These are phyloP conservation scores for Drosophila paranaensis DNA, from an alignment of 2,888 invertebrate species.

Conservation along the genomic window DNA sequence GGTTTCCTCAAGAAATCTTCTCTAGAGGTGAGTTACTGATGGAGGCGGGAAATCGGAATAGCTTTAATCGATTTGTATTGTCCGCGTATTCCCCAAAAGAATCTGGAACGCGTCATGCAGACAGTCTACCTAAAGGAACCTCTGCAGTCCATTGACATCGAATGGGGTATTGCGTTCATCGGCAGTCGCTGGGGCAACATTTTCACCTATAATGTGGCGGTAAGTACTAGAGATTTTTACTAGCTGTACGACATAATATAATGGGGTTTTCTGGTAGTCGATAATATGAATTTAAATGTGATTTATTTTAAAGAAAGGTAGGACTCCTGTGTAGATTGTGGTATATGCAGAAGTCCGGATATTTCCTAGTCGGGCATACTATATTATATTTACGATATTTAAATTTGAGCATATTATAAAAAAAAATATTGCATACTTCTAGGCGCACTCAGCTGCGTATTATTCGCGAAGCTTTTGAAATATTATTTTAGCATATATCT, in stretches of 20 bases:
- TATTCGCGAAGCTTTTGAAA: not conserved
- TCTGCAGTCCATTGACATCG: conserved; percentile 90
- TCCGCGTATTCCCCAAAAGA: conserved; percentile 56
- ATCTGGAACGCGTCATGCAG: conserved; percentile 79
- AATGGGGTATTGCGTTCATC: conserved; percentile 90
- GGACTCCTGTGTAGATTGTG: too few species aligned
- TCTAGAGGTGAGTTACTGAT: conserved; percentile 72
- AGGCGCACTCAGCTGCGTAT: too few species aligned
- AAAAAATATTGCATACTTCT: not conserved
- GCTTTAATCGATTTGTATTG: not conserved
- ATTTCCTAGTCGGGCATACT: not conserved
- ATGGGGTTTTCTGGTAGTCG: not conserved
- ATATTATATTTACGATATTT: too few species aligned
- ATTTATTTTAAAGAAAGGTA: too few species aligned
- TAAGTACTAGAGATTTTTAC: conserved; percentile 77
- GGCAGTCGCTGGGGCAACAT: conserved; percentile 91
- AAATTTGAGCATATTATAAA: not conserved
- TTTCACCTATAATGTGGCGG: conserved; percentile 89
- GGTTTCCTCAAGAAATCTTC: conserved; percentile 83
- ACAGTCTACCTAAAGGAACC: conserved; percentile 85
- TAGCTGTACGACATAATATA: too few species aligned
- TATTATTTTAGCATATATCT: not conserved
- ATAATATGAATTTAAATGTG: not conserved
- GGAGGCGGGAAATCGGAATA: not conserved
- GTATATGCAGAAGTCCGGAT: not conserved